Conservation (phyloP, 1,140 invertebrate genomes). For the Bombyx mori region ASM3026992v2 NC_085114.1:4772001-4772500, state of each 20-base stretch:
- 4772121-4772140: conserved; percentile 69
- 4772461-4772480: no score
- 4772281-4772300: conserved; percentile 9
- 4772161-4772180: conserved; percentile 70
- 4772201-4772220: conserved; percentile 71
- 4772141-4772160: conserved; percentile 69
- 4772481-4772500: no score
- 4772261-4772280: conserved; percentile 38
- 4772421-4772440: no score
- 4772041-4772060: conserved; percentile 75
- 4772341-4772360: no score
- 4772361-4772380: no score
- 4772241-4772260: conserved; percentile 65
- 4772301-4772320: no score
- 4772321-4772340: no score
- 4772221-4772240: conserved; percentile 54
- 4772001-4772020: conserved; percentile 34
- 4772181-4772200: conserved; percentile 69
- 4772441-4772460: no score
- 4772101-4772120: conserved; percentile 70
- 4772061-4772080: conserved; percentile 74
- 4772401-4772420: no score
- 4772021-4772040: conserved; percentile 73
- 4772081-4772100: conserved; percentile 74
- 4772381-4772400: no score